These are phyloP conservation scores for Stenodema calcarata DNA, from an alignment of 2,888 invertebrate species.

Conservation along the genomic window DNA sequence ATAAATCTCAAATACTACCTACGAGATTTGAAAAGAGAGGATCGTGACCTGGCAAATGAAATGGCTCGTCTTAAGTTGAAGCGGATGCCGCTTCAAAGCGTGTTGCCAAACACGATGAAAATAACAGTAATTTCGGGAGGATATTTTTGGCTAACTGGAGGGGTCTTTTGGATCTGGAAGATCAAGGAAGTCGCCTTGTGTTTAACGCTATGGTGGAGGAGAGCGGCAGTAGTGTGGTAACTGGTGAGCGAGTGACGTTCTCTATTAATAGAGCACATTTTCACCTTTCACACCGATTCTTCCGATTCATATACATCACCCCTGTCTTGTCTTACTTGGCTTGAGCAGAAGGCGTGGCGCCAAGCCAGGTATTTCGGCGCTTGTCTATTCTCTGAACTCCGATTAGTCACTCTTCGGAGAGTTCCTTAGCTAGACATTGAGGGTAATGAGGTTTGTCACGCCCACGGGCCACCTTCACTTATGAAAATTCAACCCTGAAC, in stretches of 20 bases:
- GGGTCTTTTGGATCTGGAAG: not conserved
- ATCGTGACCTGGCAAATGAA: not conserved
- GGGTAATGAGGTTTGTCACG: not conserved
- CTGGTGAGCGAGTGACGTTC: not conserved
- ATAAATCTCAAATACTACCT: too few relatives aligned
- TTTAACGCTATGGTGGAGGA: not conserved
- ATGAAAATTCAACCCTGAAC: too few relatives aligned
- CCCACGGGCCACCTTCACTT: too few relatives aligned
- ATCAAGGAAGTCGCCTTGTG: not conserved
- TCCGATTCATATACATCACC: not conserved
- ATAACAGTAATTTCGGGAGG: not conserved
- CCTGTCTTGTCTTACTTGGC: not conserved
- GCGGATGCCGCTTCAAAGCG: not conserved
- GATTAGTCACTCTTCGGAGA: not conserved
- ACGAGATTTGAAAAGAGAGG: too few relatives aligned
- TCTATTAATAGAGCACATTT: not conserved
- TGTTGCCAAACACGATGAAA: not conserved
- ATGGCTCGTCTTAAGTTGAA: not conserved
- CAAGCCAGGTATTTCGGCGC: not conserved
- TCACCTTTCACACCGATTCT: not conserved
- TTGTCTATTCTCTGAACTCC: not conserved
- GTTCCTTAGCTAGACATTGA: not conserved
- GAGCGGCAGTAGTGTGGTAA: not conserved
- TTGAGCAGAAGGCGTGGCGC: not conserved
- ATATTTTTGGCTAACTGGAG: not conserved